These are phyloP conservation scores for Gymnothorax reevesii DNA, from an alignment of 2,797 vertebrate species.

Conservation along the genomic window DNA sequence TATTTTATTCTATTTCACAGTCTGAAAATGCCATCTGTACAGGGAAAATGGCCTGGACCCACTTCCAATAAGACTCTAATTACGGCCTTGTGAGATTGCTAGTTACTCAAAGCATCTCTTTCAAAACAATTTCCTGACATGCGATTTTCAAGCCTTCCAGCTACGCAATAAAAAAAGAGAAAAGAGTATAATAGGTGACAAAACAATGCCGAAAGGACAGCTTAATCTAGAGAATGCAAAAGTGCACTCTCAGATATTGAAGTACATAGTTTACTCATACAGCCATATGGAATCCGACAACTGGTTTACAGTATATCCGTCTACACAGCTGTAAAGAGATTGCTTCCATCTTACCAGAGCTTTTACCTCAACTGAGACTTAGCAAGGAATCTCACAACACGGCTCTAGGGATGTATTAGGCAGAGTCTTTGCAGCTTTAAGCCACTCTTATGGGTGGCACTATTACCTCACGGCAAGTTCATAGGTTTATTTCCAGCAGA, in stretches of 20 bases:
- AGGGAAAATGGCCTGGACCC: not conserved
- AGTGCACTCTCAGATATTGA: not conserved
- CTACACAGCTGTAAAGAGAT: no score
- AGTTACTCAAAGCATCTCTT: conserved; percentile 18
- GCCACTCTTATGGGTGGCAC: no score
- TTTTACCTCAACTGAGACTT: no score
- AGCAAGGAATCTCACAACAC: no score
- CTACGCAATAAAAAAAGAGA: conserved; percentile 4
- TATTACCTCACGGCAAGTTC: no score
- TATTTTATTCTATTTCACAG: not conserved
- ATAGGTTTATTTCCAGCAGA: no score
- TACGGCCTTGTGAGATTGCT: conserved; percentile 19
- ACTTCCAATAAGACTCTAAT: conserved; percentile 1
- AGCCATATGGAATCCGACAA: not conserved
- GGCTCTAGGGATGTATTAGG: no score
- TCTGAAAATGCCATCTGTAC: not conserved
- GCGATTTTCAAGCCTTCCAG: conserved; percentile 1
- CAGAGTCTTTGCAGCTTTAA: no score
- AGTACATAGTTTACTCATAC: not conserved
- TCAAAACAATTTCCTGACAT: conserved; percentile 2
- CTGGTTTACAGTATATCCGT: no score
- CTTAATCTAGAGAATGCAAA: not conserved
- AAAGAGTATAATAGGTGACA: not conserved
- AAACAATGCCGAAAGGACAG: not conserved
- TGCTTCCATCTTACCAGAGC: no score